Evolutionary conservation across 2,113 vertebrate genomes (phyloP).

Genomic region (Lepus americanus): DNA sequence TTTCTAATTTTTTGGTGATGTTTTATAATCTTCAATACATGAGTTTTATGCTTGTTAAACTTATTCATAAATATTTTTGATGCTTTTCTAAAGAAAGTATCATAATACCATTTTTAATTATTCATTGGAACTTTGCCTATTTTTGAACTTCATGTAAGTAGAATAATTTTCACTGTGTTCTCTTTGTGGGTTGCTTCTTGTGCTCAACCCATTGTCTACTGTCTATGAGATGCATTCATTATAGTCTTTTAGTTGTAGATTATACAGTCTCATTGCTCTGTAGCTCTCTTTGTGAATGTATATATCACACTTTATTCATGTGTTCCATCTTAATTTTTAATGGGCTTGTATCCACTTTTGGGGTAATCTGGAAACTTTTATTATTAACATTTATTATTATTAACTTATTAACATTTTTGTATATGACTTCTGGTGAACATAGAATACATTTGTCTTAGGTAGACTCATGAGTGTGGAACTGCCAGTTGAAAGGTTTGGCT

Average conservation of each 20-base stretch:
- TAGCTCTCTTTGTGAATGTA: background rate
- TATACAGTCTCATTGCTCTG: background rate
- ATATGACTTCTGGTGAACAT: background rate
- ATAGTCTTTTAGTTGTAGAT: background rate
- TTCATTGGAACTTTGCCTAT: background rate
- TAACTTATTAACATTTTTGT: background rate
- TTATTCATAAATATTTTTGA: background rate
- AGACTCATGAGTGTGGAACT: background rate
- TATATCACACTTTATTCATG: background rate
- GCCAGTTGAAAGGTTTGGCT: background rate
- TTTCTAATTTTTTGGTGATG: background rate
- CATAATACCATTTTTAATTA: background rate
- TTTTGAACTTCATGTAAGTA: background rate
- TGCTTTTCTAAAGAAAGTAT: background rate
- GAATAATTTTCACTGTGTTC: background rate
- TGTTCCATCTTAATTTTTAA: background rate
- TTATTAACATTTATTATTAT: too few relatives aligned
- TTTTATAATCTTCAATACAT: background rate
- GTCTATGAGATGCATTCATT: background rate
- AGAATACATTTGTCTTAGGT: background rate
- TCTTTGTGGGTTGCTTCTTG: background rate
- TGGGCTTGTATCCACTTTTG: background rate
- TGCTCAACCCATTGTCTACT: background rate
- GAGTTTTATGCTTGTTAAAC: background rate
- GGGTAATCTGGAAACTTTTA: background rate